Evolutionary conservation across 2,113 vertebrate species (phyloP).

Genomic region (Eulemur macaco): DNA sequence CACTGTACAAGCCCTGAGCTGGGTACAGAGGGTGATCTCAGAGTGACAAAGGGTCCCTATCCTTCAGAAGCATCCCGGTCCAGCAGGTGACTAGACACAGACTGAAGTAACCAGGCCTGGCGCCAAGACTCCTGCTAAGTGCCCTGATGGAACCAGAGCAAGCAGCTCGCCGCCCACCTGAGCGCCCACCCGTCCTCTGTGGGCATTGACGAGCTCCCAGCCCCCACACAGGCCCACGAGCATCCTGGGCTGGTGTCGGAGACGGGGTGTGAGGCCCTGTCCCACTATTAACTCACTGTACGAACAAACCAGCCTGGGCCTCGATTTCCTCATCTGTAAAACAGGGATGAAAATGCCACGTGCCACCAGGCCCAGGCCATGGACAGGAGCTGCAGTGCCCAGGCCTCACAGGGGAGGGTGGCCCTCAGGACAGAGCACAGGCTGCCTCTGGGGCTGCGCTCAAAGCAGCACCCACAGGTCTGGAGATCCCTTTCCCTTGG

Average conservation of each 20-base stretch:
- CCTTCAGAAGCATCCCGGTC: neutral
- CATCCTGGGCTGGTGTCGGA: neutral
- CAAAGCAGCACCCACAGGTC: neutral
- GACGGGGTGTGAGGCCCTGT: neutral
- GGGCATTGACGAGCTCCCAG: neutral
- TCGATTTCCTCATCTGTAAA: neutral
- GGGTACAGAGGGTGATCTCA: neutral
- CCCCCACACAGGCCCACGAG: neutral
- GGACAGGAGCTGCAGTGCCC: neutral
- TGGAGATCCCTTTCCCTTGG: neutral
- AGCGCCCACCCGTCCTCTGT: neutral
- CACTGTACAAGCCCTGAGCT: neutral
- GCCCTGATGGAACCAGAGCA: neutral
- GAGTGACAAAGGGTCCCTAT: neutral
- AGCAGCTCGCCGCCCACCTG: neutral
- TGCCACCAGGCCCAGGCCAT: neutral
- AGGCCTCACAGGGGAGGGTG: neutral
- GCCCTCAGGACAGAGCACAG: neutral
- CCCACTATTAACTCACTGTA: neutral
- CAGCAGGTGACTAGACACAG: neutral
- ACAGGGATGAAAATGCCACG: neutral
- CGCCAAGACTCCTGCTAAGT: neutral
- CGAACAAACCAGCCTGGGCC: neutral
- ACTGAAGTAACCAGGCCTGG: neutral
- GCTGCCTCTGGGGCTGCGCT: neutral